These are phyloP conservation scores for Pygoscelis antarcticus DNA, from an alignment of 2,113 vertebrate genomes.

Conservation along the genomic window DNA sequence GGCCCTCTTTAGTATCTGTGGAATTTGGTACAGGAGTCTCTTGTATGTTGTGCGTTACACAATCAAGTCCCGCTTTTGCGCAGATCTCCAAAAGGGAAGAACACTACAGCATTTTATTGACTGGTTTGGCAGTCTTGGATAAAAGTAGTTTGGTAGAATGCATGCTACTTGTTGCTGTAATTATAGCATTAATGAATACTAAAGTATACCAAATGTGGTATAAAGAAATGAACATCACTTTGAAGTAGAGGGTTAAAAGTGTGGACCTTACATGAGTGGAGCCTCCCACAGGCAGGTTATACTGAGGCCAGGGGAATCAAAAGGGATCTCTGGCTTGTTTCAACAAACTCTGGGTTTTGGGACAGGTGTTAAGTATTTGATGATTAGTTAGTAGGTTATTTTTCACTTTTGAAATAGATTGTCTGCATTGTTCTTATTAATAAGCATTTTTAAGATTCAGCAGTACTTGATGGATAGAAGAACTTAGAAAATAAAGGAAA, in stretches of 20 bases:
- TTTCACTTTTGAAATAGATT: neutral
- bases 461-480: neutral
- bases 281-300: neutral
- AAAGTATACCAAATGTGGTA: fast-evolving
- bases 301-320: neutral
- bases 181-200: neutral
- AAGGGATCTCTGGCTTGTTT: neutral
- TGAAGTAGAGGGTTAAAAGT: neutral
- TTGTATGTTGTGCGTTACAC: neutral
- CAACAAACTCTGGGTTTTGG: neutral
- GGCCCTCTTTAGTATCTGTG: neutral
- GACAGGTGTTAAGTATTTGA: neutral
- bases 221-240: neutral
- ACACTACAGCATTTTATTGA: neutral
- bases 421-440: neutral
- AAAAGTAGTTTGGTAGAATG: neutral
- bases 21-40: neutral
- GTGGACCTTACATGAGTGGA: neutral
- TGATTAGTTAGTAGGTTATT: neutral
- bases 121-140: neutral
- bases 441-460: neutral
- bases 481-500: neutral
- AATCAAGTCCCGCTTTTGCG: neutral
- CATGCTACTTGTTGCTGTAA: neutral
- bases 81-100: neutral